A percentile compares a stretch with the other conserved stretches of the same genome.
phyloP scores from a whole-genome alignment of 2,797 vertebrate species.

The Pangasius sanitwongsei region DNA sequence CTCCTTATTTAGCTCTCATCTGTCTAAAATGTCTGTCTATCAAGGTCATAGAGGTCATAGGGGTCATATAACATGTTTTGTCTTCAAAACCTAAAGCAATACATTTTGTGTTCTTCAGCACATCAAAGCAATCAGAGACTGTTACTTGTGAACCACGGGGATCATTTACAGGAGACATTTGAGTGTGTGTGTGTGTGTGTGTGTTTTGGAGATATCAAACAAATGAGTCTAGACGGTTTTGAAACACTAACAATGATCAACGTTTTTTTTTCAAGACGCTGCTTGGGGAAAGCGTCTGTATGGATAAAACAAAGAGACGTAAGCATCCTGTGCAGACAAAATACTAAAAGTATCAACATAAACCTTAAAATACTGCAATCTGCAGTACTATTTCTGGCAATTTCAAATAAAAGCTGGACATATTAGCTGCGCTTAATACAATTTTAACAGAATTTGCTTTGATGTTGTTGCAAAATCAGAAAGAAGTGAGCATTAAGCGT shows the following conservation, averaged over 20 bases:
- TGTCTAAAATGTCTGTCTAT: background rate
- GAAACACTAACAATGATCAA: background rate
- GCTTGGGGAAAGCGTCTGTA: background rate
- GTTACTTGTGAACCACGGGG: background rate
- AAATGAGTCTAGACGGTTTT: conserved; percentile 19
- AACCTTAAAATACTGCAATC: background rate
- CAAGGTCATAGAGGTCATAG: background rate
- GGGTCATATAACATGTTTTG: background rate
- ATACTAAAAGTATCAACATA: background rate
- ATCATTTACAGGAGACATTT: background rate
- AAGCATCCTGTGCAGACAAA: background rate
- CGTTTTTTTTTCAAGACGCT: background rate
- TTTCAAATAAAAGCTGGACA: background rate
- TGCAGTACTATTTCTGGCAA: background rate
- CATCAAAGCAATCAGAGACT: background rate
- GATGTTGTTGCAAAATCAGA: conserved; percentile 4
- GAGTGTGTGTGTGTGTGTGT: conserved; percentile 11
- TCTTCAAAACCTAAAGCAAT: background rate
- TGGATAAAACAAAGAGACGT: background rate
- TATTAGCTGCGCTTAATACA: conserved; percentile 4
- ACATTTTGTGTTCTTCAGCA: background rate
- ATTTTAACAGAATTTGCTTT: background rate
- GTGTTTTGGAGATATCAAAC: conserved; percentile 2
- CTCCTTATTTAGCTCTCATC: background rate
- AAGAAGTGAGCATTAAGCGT: background rate